These are phyloP conservation scores for Oxyruncus cristatus DNA, from an alignment of 2,113 vertebrate genomes.

Conservation along the genomic window DNA sequence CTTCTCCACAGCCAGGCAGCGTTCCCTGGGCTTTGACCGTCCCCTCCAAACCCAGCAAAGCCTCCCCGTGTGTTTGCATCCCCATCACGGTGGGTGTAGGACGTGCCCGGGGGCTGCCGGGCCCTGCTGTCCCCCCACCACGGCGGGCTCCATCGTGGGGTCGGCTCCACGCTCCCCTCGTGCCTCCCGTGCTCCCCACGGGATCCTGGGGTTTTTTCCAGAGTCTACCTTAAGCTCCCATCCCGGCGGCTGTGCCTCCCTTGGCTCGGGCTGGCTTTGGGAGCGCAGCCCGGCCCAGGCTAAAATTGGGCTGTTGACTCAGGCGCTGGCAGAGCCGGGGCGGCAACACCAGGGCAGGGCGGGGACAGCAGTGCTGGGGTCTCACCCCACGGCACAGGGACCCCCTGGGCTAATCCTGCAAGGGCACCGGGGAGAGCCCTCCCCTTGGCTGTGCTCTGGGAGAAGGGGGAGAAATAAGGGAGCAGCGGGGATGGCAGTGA, in stretches of 20 bases:
- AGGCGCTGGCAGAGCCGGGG: background rate
- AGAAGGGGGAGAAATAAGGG: background rate
- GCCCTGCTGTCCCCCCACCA: background rate
- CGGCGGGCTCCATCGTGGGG: rapidly evolving
- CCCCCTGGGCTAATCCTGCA: background rate
- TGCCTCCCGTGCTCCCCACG: rapidly evolving
- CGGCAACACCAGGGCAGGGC: background rate
- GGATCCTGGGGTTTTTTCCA: background rate
- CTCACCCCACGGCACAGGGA: background rate
- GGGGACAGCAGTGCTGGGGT: background rate
- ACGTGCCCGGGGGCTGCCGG: rapidly evolving
- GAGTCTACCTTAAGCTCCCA: slow-evolving; percentile 30
- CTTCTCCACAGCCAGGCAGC: rapidly evolving
- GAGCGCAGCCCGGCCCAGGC: slow-evolving; percentile 30
- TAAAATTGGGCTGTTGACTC: slow-evolving; percentile 25
- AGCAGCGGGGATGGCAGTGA: rapidly evolving
- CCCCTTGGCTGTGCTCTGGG: background rate
- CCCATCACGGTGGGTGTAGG: rapidly evolving
- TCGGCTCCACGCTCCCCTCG: background rate
- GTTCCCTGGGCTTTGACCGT: background rate
- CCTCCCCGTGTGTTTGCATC: rapidly evolving
- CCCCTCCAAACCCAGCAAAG: background rate
- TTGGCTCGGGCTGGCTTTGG: background rate
- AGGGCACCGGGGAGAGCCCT: background rate
- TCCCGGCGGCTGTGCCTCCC: background rate